A percentile compares a stretch with the other conserved stretches of the same genome.
These are phyloP conservation scores for Nymphalis urticae DNA, from an alignment of 2,888 invertebrate genomes.

Conservation along the genomic window DNA sequence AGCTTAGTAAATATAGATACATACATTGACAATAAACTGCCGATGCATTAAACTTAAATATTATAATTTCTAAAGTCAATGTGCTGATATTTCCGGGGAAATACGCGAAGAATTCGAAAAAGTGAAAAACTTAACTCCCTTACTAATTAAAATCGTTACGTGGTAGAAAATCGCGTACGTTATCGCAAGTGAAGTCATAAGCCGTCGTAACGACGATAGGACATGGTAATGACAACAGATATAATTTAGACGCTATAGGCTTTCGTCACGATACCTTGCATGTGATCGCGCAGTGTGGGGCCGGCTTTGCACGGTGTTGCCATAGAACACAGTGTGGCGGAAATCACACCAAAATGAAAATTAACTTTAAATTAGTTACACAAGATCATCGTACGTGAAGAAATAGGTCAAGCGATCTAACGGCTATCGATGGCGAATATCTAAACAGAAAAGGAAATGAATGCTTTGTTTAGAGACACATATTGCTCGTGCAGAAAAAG, in stretches of 20 bases:
- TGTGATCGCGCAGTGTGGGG: conserved; percentile 18
- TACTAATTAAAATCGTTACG: conserved; percentile 10
- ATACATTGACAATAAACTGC: no score
- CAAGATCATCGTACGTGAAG: no score
- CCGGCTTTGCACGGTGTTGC: conserved; percentile 3
- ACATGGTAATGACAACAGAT: conserved; percentile 26
- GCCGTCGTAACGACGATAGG: neutral
- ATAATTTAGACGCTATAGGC: conserved; percentile 17
- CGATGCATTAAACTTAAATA: no score
- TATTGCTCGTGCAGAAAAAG: no score
- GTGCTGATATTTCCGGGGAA: neutral
- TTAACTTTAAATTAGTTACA: no score
- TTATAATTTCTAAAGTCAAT: no score
- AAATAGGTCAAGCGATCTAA: no score
- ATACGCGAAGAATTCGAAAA: conserved; percentile 3
- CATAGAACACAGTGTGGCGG: neutral
- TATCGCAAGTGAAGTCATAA: conserved; percentile 11
- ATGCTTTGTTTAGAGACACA: no score
- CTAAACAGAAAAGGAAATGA: no score
- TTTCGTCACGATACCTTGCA: conserved; percentile 28
- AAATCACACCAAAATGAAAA: neutral
- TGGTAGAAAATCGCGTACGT: conserved; percentile 15
- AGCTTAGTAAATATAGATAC: no score
- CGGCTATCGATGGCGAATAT: no score
- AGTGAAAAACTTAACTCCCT: conserved; percentile 6